A percentile compares a stretch with the other conserved stretches of the same genome.
phyloP scores from a whole-genome alignment of 1,140 invertebrate species.

The Brachionus manjavacas region DNA sequence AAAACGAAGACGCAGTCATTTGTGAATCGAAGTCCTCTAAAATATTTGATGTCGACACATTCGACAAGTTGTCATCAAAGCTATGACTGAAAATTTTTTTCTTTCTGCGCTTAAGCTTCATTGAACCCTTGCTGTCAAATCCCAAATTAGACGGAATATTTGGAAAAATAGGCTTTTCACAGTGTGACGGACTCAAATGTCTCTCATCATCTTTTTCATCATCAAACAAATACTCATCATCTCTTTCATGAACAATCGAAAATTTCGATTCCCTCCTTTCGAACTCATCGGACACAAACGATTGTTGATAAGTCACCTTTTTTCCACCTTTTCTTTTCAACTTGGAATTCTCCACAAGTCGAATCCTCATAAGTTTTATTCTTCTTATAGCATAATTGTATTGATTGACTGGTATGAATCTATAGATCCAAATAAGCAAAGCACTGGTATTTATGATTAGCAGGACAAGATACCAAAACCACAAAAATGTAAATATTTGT shows the following conservation, averaged over 20 bases:
- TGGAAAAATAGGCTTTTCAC: not conserved
- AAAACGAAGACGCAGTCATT: constrained; percentile 2
- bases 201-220: not conserved
- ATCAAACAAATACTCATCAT: not conserved
- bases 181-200: not conserved
- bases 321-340: not conserved
- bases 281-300: not conserved
- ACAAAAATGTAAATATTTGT: constrained; percentile 55
- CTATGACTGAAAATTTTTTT: not conserved
- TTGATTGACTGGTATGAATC: constrained; percentile 40
- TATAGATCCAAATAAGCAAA: constrained; percentile 33
- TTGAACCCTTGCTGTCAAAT: constrained; percentile 1
- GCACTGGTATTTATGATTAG: constrained; percentile 45
- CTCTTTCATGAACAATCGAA: not conserved
- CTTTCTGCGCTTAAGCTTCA: constrained; percentile 2
- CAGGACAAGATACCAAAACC: constrained; percentile 56
- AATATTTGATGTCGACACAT: not conserved
- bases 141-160: not conserved
- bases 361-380: constrained; percentile 19
- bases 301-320: not conserved
- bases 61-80: not conserved
- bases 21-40: constrained; percentile 10
- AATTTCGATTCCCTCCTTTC: not conserved
- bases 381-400: constrained; percentile 38
- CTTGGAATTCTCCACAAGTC: constrained; percentile 13